These are phyloP conservation scores for Tenualosa ilisha DNA, from an alignment of 2,797 vertebrate species.

Conservation along the genomic window DNA sequence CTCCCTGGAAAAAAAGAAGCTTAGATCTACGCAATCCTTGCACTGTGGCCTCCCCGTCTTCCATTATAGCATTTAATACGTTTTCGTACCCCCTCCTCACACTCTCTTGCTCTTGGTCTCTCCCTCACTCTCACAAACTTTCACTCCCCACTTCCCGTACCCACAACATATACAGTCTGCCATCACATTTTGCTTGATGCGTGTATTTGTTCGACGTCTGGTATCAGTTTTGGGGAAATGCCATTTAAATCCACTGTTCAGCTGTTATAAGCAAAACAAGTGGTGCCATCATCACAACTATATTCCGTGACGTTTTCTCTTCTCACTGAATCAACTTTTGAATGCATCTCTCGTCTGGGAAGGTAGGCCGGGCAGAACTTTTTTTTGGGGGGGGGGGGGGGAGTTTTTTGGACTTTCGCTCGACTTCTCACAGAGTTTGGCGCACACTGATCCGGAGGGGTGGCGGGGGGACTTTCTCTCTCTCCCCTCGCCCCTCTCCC, in stretches of 20 bases:
- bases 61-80: conserved; percentile 96
- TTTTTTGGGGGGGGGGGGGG: not conserved
- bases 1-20: conserved; percentile 91
- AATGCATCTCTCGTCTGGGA: not conserved
- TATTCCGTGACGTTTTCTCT: not conserved
- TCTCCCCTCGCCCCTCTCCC: conserved; percentile 54
- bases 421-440: conserved; percentile 31
- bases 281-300: not conserved
- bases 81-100: conserved; percentile 76
- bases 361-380: not conserved
- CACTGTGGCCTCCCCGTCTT: conserved; percentile 93
- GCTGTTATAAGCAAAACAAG: not conserved
- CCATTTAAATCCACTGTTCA: not conserved
- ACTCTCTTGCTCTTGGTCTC: conserved; percentile 27
- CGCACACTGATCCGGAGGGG: conserved; percentile 46
- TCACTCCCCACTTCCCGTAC: conserved; percentile 57
- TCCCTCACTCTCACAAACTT: conserved; percentile 57
- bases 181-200: conserved; percentile 66
- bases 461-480: conserved; percentile 53
- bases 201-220: not conserved
- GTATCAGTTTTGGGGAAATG: not conserved
- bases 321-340: not conserved
- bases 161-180: conserved; percentile 77
- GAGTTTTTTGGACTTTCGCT: not conserved
- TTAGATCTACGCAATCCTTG: conserved; percentile 97